A percentile compares a stretch with the other conserved stretches of the same genome.
Conservation (phyloP, 2,113 vertebrate species). For the Datnioides undecimradiatus region DNA sequence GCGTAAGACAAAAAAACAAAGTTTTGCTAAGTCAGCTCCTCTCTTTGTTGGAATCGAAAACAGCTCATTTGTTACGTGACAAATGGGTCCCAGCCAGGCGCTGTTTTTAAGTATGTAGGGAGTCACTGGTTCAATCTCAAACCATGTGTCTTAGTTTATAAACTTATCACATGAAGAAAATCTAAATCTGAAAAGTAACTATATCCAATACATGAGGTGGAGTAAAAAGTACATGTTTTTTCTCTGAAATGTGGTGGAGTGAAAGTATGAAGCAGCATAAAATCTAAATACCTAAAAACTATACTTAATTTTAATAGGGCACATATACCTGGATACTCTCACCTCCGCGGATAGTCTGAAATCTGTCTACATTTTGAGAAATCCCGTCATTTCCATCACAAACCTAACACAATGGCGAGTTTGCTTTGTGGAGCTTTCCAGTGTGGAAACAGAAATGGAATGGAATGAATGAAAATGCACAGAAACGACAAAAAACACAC, state of each 20-base stretch:
- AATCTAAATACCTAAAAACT: background rate
- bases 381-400: background rate
- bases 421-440: background rate
- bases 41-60: background rate
- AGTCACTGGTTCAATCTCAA: background rate
- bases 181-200: background rate
- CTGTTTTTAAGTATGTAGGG: background rate
- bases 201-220: background rate
- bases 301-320: background rate
- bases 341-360: background rate
- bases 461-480: background rate
- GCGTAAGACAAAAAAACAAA: background rate
- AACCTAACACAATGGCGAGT: background rate
- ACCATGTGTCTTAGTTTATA: background rate
- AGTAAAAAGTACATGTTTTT: too few species aligned
- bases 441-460: background rate
- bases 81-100: background rate
- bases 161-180: background rate
- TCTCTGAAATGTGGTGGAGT: background rate
- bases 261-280: background rate
- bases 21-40: background rate
- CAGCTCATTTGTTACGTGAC: background rate
- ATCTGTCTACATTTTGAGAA: background rate
- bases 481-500: slow-evolving; percentile 17
- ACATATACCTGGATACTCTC: background rate